These are phyloP conservation scores for Caenorhabditis sp. DNA, from an alignment of 2,888 invertebrate species.

Conservation along the genomic window DNA sequence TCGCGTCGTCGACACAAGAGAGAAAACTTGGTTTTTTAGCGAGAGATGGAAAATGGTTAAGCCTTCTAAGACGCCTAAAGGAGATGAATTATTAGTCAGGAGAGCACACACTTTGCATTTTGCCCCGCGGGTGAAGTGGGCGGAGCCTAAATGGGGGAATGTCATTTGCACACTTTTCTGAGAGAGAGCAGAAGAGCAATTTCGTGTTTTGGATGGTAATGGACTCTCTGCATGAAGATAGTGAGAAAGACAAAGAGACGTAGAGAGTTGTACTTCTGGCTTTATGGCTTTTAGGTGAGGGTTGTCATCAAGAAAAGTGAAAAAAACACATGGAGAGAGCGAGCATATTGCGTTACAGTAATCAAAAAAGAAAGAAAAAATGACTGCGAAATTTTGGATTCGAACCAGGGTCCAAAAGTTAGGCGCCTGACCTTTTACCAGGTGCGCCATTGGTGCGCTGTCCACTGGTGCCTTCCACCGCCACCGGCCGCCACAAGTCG, in stretches of 20 bases:
- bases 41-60: conserved; percentile 37
- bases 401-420: too few species aligned
- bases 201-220: conserved; percentile 32
- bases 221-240: conserved; percentile 7
- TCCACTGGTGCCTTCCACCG: too few species aligned
- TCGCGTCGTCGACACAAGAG: too few species aligned
- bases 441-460: too few species aligned
- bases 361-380: too few species aligned
- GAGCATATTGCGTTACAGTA: too few species aligned
- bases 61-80: conserved; percentile 31
- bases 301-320: too few species aligned
- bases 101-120: conserved; percentile 29
- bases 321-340: neutral
- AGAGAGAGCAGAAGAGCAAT: conserved; percentile 10
- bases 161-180: conserved; percentile 22
- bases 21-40: too few species aligned
- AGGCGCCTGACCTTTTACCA: too few species aligned
- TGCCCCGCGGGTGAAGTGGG: conserved; percentile 33
- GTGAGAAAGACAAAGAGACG: conserved; percentile 14
- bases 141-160: conserved; percentile 22
- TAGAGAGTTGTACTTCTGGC: conserved; percentile 39
- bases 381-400: too few species aligned
- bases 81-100: conserved; percentile 56
- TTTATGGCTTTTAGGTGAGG: conserved; percentile 29
- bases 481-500: too few species aligned